Conservation (phyloP, 2,113 vertebrate species). For the Crotalus tigris region DNA sequence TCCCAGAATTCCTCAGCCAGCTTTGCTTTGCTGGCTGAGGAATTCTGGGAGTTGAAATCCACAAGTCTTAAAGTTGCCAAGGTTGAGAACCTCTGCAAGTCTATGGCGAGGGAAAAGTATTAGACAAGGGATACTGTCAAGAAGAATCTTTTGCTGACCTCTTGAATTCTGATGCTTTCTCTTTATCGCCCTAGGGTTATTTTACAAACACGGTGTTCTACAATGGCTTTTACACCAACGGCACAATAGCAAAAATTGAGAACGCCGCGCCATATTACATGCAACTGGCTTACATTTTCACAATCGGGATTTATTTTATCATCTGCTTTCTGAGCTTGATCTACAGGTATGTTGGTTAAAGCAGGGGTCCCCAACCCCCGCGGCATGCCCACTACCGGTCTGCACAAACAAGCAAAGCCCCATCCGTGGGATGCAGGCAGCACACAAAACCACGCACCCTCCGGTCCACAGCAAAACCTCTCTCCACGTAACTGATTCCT, state of each 20-base stretch:
- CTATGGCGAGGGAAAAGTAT: background rate
- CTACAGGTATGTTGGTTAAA: conserved; percentile 76
- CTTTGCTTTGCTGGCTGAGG: too few species aligned
- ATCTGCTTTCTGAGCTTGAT: conserved; percentile 82
- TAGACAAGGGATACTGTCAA: background rate
- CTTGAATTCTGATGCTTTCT: background rate
- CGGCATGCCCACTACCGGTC: too few species aligned
- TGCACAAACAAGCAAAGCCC: too few species aligned
- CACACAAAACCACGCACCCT: too few species aligned
- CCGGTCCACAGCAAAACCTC: too few species aligned
- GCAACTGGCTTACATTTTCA: conserved; percentile 94
- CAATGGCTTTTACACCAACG: conserved; percentile 86
- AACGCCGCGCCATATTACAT: conserved; percentile 75
- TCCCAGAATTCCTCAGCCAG: too few species aligned
- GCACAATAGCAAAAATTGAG: conserved; percentile 44
- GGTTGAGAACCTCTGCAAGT: background rate
- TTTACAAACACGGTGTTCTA: conserved; percentile 81
- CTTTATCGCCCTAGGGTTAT: conserved; percentile 65
- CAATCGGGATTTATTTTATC: conserved; percentile 78
- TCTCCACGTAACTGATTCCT: too few species aligned
- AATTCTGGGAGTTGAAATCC: too few species aligned
- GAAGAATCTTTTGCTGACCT: background rate
- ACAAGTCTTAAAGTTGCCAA: too few species aligned
- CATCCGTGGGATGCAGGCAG: too few species aligned
- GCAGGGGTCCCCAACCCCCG: too few species aligned